Conservation (phyloP, 2,888 invertebrate genomes). For the Amblyteles armatorius region DNA sequence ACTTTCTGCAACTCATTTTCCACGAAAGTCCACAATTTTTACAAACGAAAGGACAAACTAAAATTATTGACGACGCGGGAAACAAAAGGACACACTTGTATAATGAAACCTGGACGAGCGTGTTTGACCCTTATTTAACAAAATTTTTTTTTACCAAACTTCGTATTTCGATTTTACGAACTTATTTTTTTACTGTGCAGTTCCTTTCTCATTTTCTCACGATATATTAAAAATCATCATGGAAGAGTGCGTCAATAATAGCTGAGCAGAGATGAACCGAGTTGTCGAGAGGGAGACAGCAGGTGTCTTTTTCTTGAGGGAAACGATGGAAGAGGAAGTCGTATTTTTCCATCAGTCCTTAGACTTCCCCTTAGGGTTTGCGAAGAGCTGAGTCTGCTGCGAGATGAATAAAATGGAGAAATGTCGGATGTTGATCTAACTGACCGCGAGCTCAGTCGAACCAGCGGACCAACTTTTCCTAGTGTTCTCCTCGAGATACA, state of each 20-base stretch:
- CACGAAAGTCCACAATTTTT: neutral
- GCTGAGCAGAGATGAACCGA: neutral
- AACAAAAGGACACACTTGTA: too few relatives aligned
- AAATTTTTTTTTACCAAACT: too few relatives aligned
- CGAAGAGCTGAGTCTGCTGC: conserved; percentile 9
- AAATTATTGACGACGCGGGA: too few relatives aligned
- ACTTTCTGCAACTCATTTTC: neutral
- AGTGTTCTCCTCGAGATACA: neutral
- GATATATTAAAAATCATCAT: neutral
- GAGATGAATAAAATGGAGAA: conserved; percentile 4
- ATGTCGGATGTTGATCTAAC: neutral
- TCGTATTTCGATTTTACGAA: too few relatives aligned
- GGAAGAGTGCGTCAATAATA: neutral
- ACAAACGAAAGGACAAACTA: neutral
- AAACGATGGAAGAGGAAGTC: conserved; percentile 42
- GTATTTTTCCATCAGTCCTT: conserved; percentile 42
- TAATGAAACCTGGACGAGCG: neutral
- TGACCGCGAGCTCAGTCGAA: neutral
- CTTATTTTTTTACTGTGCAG: neutral
- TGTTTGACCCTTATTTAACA: too few relatives aligned
- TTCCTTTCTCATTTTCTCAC: too few relatives aligned
- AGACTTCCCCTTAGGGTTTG: conserved; percentile 46
- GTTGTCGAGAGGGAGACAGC: neutral
- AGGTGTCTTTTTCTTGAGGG: conserved; percentile 10
- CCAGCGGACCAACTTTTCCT: neutral